Conservation (phyloP, 2,888 invertebrate genomes). For the Pristionchus arcanus region DNA sequence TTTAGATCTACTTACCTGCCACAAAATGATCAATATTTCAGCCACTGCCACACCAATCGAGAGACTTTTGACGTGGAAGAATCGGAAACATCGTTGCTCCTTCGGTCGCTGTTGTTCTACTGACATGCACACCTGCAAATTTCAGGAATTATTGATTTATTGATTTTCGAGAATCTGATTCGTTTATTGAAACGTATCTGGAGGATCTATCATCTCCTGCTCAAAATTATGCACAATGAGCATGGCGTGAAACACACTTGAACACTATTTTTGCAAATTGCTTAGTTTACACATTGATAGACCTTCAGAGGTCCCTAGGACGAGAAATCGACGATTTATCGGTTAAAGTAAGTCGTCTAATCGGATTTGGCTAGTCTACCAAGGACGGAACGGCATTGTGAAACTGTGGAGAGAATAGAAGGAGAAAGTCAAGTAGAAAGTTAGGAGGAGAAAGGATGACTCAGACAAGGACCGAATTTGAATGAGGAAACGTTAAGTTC, state of each 20-base stretch:
- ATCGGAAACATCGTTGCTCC: conserved; percentile 44
- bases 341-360: not conserved
- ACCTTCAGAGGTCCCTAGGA: not conserved
- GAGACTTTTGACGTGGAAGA: conserved; percentile 50
- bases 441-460: not conserved
- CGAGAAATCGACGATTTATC: not conserved
- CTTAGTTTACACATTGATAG: not conserved
- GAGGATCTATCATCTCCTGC: too few relatives aligned
- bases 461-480: not conserved
- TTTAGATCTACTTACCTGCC: not conserved
- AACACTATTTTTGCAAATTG: too few relatives aligned
- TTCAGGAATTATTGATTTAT: too few relatives aligned
- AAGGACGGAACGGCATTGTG: conserved; percentile 45
- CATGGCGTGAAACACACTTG: too few relatives aligned
- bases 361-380: conserved; percentile 6
- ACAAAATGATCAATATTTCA: conserved; percentile 44
- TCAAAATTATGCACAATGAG: too few relatives aligned
- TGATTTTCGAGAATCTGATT: too few relatives aligned
- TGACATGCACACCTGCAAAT: conserved; percentile 53
- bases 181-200: too few relatives aligned
- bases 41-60: conserved; percentile 4
- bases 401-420: not conserved
- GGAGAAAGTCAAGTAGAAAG: not conserved
- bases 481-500: too few relatives aligned
- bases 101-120: not conserved